Conservation (phyloP, 2,113 vertebrate genomes). For the Monopterus albus region DNA sequence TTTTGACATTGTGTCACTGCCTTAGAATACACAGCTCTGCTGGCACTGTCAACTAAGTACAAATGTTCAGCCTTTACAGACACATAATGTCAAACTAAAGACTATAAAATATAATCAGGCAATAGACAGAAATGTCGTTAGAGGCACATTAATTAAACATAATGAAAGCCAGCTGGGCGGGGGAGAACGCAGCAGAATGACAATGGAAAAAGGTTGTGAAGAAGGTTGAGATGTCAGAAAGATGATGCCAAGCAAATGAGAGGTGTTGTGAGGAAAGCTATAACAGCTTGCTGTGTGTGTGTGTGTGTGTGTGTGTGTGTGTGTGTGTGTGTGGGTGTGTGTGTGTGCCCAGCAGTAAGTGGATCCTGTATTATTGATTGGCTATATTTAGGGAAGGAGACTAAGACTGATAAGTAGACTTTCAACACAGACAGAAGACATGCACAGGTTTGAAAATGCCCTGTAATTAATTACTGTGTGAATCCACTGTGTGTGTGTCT, state of each 20-base stretch:
- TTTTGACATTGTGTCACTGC: not conserved
- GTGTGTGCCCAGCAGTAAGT: constrained; percentile 32
- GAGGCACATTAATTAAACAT: not conserved
- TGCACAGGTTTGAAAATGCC: constrained; percentile 39
- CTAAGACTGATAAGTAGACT: constrained; percentile 62
- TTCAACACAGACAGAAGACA: constrained; percentile 41
- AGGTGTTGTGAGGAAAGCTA: constrained; percentile 18
- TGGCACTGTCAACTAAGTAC: not conserved
- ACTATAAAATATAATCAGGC: constrained; percentile 15
- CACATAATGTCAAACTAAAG: constrained; percentile 19
- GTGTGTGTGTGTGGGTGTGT: constrained; percentile 9
- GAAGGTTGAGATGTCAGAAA: constrained; percentile 8
- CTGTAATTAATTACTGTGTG: constrained; percentile 22
- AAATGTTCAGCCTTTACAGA: constrained; percentile 19
- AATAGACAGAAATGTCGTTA: not conserved
- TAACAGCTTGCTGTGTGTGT: too few species aligned
- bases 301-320: constrained; percentile 9
- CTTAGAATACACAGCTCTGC: not conserved
- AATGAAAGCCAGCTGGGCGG: not conserved
- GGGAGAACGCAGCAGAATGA: not conserved
- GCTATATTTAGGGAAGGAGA: constrained; percentile 47
- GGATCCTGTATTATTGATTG: constrained; percentile 65
- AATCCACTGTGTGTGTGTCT: not conserved
- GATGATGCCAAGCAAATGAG: not conserved
- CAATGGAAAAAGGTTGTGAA: not conserved